Base-by-base conservation (phyloP, 2,888 invertebrate genomes). In the Disparrhopalites patrizii region DNA sequence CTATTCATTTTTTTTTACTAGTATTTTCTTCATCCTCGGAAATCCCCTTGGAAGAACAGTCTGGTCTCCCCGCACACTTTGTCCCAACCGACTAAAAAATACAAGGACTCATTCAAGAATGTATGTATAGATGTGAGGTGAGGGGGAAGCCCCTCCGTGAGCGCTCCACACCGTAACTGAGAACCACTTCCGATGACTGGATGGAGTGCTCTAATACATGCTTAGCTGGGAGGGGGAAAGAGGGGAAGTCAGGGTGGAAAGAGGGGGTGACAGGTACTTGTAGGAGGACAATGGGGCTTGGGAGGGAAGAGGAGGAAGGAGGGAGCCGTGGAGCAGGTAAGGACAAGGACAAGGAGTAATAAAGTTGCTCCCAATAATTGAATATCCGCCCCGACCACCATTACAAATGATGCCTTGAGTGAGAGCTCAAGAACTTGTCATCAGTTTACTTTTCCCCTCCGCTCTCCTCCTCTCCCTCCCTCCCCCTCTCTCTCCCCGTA, bases 331-430 rank as follows among this genome's bases (percentile, higher is more conserved):
- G 15, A 47, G 50, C 51, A 61, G 61, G 51, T 61, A 52, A 51
- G 51, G 18, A 43, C 15, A 51, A 27, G 15, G n/a, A 54, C 28
- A 47, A 33, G n/a, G 33, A 20, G 51, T 61, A 61, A 61, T 61
- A 61, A 61, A 61, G 61, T 61, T 61, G 13, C 27, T 33, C 51
- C 33, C 36, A 33, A 61, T 61, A 61, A 61, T 61, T 61, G 61
- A 61, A 61, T 61, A 51, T 51, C 51, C 61, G 51, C 36, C 38
- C 47, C 50, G 60, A 20, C 54, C 5, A 54, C 18, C 54, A 28
- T 30, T 61, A 61, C 50, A 50, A 38, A 30, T 43, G 58, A 58
- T 27, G 58, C 30, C 27, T 58, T n/a, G 28, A 58, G 60, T 61
- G 60, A 50, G 50, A 61, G 50, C 50, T 50, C 50, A 51, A 61